Percentiles rank a stretch among this genome's conserved stretches.
Evolutionary conservation across 2,113 vertebrate genomes (phyloP).

Genomic region (Sylvilagus bachmani): DNA sequence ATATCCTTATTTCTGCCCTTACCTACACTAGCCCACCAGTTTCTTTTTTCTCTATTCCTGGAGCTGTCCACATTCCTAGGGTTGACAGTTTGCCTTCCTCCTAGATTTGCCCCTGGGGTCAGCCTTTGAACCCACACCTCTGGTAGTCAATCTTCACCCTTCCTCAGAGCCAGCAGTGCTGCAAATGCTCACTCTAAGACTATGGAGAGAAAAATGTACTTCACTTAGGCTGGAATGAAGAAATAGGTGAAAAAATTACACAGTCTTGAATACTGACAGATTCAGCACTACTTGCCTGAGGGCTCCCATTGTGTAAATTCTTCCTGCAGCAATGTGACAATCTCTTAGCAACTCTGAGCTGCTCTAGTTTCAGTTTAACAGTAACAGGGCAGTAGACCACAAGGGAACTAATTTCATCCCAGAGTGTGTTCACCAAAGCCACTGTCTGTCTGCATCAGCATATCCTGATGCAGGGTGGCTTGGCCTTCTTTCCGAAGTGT

Average conservation of each 20-base stretch:
- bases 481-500: conserved; percentile 49
- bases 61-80: conserved; percentile 40
- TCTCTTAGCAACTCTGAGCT: conserved; percentile 78
- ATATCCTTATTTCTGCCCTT: not conserved
- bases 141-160: conserved; percentile 11
- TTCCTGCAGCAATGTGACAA: conserved; percentile 76
- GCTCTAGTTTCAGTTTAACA: conserved; percentile 74
- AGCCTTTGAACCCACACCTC: conserved; percentile 4
- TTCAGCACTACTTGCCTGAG: conserved; percentile 79
- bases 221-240: conserved; percentile 69
- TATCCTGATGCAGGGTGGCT: conserved; percentile 36
- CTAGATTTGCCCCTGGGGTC: not conserved
- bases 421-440: conserved; percentile 70
- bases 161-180: not conserved
- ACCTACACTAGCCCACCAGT: not conserved
- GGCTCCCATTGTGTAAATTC: conserved; percentile 75
- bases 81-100: conserved; percentile 39
- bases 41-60: not conserved
- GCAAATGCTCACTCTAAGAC: not conserved
- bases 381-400: conserved; percentile 76
- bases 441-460: conserved; percentile 80
- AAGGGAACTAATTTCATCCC: conserved; percentile 76
- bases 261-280: conserved; percentile 79
- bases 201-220: conserved; percentile 27
- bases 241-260: conserved; percentile 79